phyloP scores from a whole-genome alignment of 2,113 vertebrate species.

The Hiodon tergisus region DNA sequence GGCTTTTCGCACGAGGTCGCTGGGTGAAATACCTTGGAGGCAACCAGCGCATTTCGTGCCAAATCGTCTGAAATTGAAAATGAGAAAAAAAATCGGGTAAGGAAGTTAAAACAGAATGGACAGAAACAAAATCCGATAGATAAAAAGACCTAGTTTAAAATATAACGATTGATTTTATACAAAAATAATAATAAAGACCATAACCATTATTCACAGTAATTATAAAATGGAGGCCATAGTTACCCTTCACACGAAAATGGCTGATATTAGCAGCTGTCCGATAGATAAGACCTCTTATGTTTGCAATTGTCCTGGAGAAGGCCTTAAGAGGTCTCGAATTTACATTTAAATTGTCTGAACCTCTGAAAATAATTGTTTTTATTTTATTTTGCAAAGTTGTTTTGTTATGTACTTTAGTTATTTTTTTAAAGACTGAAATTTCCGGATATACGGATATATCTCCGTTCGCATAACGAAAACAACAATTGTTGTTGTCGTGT shows the following conservation, averaged over 20 bases:
- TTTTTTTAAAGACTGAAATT: neutral
- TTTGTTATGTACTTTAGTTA: neutral
- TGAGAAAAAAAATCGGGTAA: slow-evolving; percentile 14
- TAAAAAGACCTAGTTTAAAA: slow-evolving; percentile 11
- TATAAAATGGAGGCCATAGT: slow-evolving; percentile 24
- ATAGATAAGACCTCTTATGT: slow-evolving; percentile 25
- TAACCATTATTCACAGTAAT: slow-evolving; percentile 27
- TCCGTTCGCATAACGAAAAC: neutral
- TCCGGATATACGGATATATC: neutral
- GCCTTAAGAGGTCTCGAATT: slow-evolving; percentile 22
- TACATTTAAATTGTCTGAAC: slow-evolving; percentile 27
- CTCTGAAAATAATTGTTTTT: slow-evolving; percentile 21
- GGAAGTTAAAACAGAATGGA: neutral
- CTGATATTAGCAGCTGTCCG: slow-evolving; percentile 27
- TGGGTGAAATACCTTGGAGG: slow-evolving; percentile 91
- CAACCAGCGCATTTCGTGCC: slow-evolving; percentile 96
- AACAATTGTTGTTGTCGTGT: neutral
- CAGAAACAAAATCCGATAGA: slow-evolving; percentile 1
- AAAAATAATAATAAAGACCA: slow-evolving; percentile 22
- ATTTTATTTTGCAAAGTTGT: neutral
- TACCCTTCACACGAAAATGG: slow-evolving; percentile 12
- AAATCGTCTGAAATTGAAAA: slow-evolving; percentile 72
- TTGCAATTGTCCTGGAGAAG: slow-evolving; percentile 17
- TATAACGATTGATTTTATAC: slow-evolving; percentile 8
- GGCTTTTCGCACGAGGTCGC: slow-evolving; percentile 91